Evolutionary conservation across 1,140 invertebrate species (phyloP).

Genomic region (Papilio aristodemus): DNA sequence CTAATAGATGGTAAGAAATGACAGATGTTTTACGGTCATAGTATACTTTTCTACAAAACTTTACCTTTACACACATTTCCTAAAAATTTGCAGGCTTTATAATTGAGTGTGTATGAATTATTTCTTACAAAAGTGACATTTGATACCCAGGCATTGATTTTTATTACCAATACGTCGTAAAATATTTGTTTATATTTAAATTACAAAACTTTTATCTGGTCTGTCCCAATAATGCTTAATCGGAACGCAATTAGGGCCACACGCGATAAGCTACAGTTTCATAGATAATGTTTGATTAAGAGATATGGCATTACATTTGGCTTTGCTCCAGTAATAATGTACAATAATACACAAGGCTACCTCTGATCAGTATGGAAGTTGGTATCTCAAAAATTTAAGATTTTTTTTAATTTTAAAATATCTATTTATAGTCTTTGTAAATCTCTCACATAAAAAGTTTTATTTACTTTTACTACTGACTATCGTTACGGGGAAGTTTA

Average conservation of each 20-base stretch:
- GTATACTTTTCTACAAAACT: no score
- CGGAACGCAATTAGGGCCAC: constrained; percentile 6
- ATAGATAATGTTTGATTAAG: constrained; percentile 10
- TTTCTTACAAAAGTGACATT: no score
- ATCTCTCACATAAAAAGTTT: no score
- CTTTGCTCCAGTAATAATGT: neutral
- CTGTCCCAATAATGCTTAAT: constrained; percentile 15
- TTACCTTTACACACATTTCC: no score
- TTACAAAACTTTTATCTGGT: neutral
- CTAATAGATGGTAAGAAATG: neutral
- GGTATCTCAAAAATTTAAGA: neutral
- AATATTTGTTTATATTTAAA: constrained; percentile 7
- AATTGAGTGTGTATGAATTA: no score
- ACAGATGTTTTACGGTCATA: no score
- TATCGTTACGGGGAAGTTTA: no score
- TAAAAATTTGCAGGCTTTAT: neutral
- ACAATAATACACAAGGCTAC: neutral
- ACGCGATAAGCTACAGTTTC: constrained; percentile 9
- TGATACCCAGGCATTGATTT: no score
- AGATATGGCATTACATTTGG: constrained; percentile 16
- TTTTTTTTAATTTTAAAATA: neutral
- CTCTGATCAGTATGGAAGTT: neutral
- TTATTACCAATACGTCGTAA: neutral
- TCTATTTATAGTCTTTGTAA: no score
- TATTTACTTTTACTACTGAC: no score